Percentiles rank a stretch among this genome's conserved stretches.
Conservation (phyloP, 1,140 invertebrate genomes). For the Drosophila equinoxialis region DNA sequence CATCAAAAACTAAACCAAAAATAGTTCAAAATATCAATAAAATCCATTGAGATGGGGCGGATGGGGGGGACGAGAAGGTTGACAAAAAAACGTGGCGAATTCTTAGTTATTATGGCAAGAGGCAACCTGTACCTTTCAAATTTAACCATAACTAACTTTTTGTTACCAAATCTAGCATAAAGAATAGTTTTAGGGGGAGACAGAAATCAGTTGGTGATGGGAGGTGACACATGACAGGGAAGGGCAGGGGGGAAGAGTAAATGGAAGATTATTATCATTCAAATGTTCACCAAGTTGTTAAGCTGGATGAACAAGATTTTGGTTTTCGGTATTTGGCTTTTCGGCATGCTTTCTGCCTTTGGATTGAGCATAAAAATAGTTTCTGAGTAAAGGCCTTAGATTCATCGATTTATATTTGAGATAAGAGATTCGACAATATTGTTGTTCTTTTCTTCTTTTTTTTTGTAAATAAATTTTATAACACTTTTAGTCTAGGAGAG, state of each 20-base stretch:
- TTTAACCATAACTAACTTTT: constrained; percentile 15
- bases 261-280: constrained; percentile 20
- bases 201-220: neutral
- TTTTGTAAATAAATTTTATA: constrained; percentile 65
- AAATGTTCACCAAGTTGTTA: constrained; percentile 12
- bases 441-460: neutral
- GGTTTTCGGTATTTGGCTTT: neutral
- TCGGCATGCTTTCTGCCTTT: neutral
- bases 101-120: constrained; percentile 15
- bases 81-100: constrained; percentile 32
- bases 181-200: neutral
- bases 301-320: constrained; percentile 16
- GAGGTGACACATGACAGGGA: neutral
- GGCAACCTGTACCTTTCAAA: constrained; percentile 19
- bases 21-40: constrained; percentile 30
- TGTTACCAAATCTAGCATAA: neutral
- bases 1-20: constrained; percentile 35
- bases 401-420: constrained; percentile 14
- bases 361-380: constrained; percentile 17
- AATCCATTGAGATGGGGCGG: no score
- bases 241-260: neutral
- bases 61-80: no score
- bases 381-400: constrained; percentile 9
- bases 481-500: constrained; percentile 50
- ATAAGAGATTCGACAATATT: neutral